Percentiles rank a stretch among this genome's conserved stretches.
Evolutionary conservation across 2,797 vertebrate genomes (phyloP).

Genomic region (Dendrocincla fuliginosa): DNA sequence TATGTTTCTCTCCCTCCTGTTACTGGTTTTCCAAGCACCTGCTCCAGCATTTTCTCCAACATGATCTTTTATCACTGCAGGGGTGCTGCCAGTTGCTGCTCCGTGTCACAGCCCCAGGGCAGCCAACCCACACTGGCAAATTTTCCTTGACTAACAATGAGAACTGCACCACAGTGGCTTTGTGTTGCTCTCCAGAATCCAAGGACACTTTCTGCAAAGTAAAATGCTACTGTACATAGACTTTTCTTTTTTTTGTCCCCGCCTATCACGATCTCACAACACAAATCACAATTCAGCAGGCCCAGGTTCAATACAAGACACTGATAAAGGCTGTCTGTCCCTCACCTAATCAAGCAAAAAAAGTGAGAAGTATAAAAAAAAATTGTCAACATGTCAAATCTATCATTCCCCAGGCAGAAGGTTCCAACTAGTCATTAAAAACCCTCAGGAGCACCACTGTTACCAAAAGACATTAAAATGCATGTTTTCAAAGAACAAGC

Average conservation of each 20-base stretch:
- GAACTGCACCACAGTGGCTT: not conserved
- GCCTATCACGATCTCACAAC: not conserved
- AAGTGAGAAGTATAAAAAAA: not conserved
- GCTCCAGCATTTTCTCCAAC: not conserved
- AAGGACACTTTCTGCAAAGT: not conserved
- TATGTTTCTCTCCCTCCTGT: not conserved
- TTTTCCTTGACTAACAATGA: not conserved
- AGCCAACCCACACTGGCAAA: not conserved
- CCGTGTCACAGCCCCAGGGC: fast-evolving
- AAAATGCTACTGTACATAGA: not conserved
- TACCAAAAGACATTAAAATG: not conserved
- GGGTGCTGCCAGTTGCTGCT: not conserved
- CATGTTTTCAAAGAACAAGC: not conserved
- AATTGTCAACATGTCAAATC: not conserved
- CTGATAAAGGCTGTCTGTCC: not conserved
- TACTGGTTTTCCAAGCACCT: slow-evolving; percentile 1
- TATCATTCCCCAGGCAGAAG: not conserved
- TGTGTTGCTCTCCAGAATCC: not conserved
- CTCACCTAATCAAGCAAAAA: not conserved
- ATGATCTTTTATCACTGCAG: not conserved
- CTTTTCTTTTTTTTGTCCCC: not conserved
- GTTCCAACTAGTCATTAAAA: not conserved
- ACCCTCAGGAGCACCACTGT: not conserved
- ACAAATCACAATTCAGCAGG: not conserved
- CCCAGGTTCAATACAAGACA: not conserved